These are phyloP conservation scores for Punctoribates punctum DNA, from an alignment of 2,888 invertebrate species.

Conservation along the genomic window DNA sequence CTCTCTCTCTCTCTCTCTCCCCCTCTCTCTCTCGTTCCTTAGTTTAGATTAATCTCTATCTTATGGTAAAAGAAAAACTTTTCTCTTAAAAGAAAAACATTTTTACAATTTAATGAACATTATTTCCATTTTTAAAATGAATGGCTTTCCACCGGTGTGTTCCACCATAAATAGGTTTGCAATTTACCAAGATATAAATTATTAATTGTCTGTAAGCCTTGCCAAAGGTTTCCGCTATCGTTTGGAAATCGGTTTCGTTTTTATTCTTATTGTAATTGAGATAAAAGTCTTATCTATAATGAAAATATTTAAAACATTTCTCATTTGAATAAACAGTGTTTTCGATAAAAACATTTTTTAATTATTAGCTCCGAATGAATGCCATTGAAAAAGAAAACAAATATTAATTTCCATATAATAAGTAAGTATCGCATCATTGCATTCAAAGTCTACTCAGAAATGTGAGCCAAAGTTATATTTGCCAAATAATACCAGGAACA, in stretches of 20 bases:
- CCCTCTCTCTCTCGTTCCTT: neutral
- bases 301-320: no score
- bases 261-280: no score
- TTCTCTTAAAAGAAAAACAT: neutral
- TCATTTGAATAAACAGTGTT: no score
- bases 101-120: conserved; percentile 29
- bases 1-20: no score
- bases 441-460: no score
- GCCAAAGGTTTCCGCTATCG: neutral
- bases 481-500: no score
- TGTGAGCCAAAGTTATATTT: no score
- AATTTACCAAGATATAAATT: neutral
- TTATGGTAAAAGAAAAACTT: neutral
- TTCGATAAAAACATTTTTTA: neutral
- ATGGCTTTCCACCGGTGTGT: neutral
- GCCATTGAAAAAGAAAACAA: neutral
- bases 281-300: no score
- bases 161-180: conserved; percentile 24
- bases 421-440: no score
- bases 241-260: neutral
- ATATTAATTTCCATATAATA: no score
- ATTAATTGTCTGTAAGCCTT: neutral
- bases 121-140: conserved; percentile 9
- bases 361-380: neutral
- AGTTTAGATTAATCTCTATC: conserved; percentile 5